Percentiles rank a stretch among this genome's conserved stretches.
phyloP scores from a whole-genome alignment of 1,140 invertebrate species.

The Drosophila kohkoa region DNA sequence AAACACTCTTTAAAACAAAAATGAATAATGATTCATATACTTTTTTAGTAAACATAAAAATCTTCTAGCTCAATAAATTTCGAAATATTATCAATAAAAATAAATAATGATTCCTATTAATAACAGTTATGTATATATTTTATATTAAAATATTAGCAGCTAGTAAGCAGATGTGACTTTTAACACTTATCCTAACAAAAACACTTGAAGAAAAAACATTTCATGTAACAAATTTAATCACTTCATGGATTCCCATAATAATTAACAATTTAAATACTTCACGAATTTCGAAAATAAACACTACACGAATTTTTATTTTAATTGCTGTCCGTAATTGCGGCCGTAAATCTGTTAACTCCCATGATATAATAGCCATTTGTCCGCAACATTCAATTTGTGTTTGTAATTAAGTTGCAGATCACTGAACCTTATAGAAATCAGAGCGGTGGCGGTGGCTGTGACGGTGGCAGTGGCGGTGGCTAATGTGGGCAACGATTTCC shows the following conservation, averaged over 20 bases:
- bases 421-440: slow-evolving; percentile 45
- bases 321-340: not conserved
- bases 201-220: not conserved
- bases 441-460: slow-evolving; percentile 34
- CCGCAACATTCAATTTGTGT: not conserved
- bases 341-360: slow-evolving; percentile 17
- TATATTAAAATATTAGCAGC: too few relatives aligned
- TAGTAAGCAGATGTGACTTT: too few relatives aligned
- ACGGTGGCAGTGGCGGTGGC: slow-evolving; percentile 10
- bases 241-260: not conserved
- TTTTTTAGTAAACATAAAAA: too few relatives aligned
- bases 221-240: not conserved
- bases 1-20: too few relatives aligned
- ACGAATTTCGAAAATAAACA: not conserved
- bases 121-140: too few relatives aligned
- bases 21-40: too few relatives aligned
- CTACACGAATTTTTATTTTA: not conserved
- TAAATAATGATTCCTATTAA: too few relatives aligned
- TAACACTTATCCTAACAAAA: too few relatives aligned
- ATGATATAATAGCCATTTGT: slow-evolving; percentile 8
- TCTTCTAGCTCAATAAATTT: too few relatives aligned
- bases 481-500: slow-evolving; percentile 53
- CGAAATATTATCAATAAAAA: too few relatives aligned
- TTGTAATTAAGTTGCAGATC: slow-evolving; percentile 19
- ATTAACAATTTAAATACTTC: not conserved